Conservation (phyloP, 2,888 invertebrate species). For the Chironomus tentans region DNA sequence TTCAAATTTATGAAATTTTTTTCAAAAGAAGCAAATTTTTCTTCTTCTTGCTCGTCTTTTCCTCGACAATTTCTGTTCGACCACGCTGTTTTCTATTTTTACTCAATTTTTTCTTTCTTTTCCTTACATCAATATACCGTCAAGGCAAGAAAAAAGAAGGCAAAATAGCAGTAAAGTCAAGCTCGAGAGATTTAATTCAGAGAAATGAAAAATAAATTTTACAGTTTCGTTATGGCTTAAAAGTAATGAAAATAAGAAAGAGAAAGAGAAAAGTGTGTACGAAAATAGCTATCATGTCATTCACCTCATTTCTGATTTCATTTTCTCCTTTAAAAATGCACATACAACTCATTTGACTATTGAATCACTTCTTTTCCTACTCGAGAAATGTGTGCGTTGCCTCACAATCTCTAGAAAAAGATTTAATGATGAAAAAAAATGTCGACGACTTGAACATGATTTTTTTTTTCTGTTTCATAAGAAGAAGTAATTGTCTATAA, state of each 20-base stretch:
- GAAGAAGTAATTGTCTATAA: too few relatives aligned
- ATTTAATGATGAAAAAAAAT: too few relatives aligned
- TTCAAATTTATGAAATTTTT: neutral
- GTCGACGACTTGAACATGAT: too few relatives aligned
- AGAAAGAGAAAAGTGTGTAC: neutral
- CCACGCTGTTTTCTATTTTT: constrained; percentile 26
- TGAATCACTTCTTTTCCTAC: too few relatives aligned
- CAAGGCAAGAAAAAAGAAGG: neutral
- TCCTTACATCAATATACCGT: neutral
- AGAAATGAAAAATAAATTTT: too few relatives aligned
- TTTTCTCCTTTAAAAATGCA: neutral
- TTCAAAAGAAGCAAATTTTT: neutral
- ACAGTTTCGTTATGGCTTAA: neutral
- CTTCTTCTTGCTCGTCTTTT: too few relatives aligned
- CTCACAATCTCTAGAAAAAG: too few relatives aligned
- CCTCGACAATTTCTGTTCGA: neutral
- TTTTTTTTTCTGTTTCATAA: too few relatives aligned
- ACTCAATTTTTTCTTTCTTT: neutral
- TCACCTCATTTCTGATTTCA: constrained; percentile 13
- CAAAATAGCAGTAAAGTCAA: neutral
- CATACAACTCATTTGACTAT: neutral
- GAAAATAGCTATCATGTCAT: constrained; percentile 19
- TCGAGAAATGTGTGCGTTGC: too few relatives aligned
- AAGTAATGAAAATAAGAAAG: neutral
- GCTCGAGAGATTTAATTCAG: neutral